These are phyloP conservation scores for Taenaris catops DNA, from an alignment of 2,888 invertebrate species.

Conservation along the genomic window DNA sequence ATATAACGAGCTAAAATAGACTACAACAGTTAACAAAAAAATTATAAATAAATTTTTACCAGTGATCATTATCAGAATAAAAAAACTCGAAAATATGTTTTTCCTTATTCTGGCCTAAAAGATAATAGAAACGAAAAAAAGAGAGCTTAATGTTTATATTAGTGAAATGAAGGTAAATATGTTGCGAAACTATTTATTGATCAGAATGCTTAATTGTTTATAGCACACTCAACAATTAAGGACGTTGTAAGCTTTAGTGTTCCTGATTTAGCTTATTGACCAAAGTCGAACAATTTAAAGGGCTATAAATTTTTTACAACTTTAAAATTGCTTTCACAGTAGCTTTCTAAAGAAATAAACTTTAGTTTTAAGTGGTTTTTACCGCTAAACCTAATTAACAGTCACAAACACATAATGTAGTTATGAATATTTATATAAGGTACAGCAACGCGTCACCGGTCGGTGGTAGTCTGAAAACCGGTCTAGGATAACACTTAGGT, in stretches of 20 bases:
- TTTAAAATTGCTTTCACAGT: constrained; percentile 7
- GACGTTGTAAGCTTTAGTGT: not conserved
- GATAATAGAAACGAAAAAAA: too few species aligned
- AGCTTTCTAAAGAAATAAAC: constrained; percentile 13
- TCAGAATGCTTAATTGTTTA: too few species aligned
- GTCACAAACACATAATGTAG: constrained; percentile 12
- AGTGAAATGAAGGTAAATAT: too few species aligned
- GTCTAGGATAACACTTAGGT: constrained; percentile 6
- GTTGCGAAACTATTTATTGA: too few species aligned
- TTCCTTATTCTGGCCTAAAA: too few species aligned
- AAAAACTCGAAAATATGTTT: too few species aligned
- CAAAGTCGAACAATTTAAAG: constrained; percentile 1
- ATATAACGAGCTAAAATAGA: too few species aligned
- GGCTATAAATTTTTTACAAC: constrained; percentile 8
- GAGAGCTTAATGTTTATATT: too few species aligned
- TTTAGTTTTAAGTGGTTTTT: constrained; percentile 13
- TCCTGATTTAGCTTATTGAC: not conserved
- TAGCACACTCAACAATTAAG: too few species aligned
- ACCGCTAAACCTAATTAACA: constrained; percentile 18
- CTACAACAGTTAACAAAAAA: too few species aligned
- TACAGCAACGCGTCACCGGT: constrained; percentile 8
- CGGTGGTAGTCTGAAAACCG: constrained; percentile 8
- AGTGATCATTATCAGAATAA: too few species aligned
- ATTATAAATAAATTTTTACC: too few species aligned
- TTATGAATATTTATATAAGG: constrained; percentile 14